Conservation (phyloP, 2,797 vertebrate genomes). For the Characodon lateralis region DNA sequence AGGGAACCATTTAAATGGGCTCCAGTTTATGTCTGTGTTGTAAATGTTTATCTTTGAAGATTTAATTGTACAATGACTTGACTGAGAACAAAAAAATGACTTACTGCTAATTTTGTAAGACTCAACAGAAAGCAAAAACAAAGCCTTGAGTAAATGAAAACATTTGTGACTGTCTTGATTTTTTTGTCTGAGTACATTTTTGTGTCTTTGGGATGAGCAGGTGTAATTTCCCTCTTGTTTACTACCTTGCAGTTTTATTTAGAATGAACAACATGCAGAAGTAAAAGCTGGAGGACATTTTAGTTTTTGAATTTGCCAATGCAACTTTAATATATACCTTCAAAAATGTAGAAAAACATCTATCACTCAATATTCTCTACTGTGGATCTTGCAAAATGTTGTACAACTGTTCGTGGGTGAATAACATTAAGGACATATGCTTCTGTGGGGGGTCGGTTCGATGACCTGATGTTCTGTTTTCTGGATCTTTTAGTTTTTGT, state of each 20-base stretch:
- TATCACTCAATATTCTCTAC: constrained; percentile 7
- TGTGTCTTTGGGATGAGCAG: background rate
- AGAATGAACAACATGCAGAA: constrained; percentile 19
- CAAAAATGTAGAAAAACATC: constrained; percentile 8
- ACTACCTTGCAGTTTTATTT: constrained; percentile 18
- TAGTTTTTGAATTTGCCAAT: constrained; percentile 52
- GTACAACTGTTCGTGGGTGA: constrained; percentile 8
- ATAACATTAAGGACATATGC: constrained; percentile 12
- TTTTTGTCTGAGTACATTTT: constrained; percentile 36
- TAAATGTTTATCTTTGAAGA: constrained; percentile 39
- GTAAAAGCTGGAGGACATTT: constrained; percentile 16
- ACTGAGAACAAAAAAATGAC: constrained; percentile 34
- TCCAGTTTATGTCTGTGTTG: constrained; percentile 26
- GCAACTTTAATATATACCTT: constrained; percentile 33
- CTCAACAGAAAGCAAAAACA: constrained; percentile 76
- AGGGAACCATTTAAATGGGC: constrained; percentile 14
- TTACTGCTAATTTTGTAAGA: constrained; percentile 14
- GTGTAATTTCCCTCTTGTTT: constrained; percentile 23
- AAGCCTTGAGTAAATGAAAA: constrained; percentile 58
- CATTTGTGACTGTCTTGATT: constrained; percentile 15
- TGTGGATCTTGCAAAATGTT: constrained; percentile 20
- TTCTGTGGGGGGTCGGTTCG: constrained; percentile 30
- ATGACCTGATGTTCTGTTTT: constrained; percentile 14
- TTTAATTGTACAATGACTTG: constrained; percentile 24
- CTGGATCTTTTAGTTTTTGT: constrained; percentile 1